Conservation (phyloP, 2,797 vertebrate species). For the Acanthornis magna region DNA sequence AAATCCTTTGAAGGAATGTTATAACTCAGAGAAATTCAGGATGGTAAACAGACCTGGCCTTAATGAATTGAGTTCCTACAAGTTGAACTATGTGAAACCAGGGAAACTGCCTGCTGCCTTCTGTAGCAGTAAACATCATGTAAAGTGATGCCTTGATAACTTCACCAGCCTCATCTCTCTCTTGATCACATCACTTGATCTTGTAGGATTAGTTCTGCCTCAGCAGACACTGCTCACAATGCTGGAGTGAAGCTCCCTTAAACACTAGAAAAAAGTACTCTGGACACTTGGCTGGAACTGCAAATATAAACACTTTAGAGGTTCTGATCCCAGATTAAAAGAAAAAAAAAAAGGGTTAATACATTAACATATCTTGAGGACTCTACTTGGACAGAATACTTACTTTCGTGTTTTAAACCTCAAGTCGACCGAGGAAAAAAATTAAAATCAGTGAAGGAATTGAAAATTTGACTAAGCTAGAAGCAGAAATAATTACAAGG, state of each 20-base stretch:
- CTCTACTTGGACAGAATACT: background rate
- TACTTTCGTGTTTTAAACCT: background rate
- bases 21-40: background rate
- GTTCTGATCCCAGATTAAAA: background rate
- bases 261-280: background rate
- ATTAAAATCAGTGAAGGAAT: background rate
- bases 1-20: background rate
- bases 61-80: background rate
- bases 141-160: background rate
- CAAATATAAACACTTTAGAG: background rate
- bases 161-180: background rate
- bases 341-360: background rate
- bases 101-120: background rate
- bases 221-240: background rate
- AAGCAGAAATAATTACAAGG: background rate
- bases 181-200: background rate
- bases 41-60: background rate
- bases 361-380: background rate
- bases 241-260: background rate
- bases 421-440: background rate
- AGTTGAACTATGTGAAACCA: background rate
- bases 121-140: background rate
- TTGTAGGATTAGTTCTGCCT: background rate
- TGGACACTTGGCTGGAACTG: background rate
- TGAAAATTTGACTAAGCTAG: background rate